These are phyloP conservation scores for Herminia tarsipennalis DNA, from an alignment of 2,888 invertebrate genomes.

Conservation along the genomic window DNA sequence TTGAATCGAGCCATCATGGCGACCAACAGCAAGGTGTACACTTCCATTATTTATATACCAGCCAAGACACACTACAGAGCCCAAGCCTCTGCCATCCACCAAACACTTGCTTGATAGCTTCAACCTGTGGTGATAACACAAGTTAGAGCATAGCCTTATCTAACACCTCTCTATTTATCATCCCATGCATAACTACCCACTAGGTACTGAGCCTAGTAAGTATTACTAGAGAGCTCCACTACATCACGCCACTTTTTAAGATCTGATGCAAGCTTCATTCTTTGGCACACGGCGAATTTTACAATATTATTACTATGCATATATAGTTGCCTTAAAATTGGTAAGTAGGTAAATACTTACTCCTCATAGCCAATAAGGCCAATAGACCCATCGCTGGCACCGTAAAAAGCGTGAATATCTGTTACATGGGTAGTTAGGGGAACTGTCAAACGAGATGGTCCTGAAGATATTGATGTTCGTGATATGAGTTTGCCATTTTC, in stretches of 20 bases:
- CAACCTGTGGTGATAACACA: too few species aligned
- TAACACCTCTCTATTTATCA: too few species aligned
- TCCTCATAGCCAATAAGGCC: constrained; percentile 89
- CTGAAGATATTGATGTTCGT: constrained; percentile 59
- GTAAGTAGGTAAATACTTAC: constrained; percentile 60
- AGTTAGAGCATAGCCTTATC: too few species aligned
- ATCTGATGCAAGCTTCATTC: too few species aligned
- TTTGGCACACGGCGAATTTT: too few species aligned
- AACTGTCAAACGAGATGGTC: constrained; percentile 68
- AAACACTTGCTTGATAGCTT: constrained; percentile 67
- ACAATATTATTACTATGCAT: too few species aligned
- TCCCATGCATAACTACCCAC: too few species aligned
- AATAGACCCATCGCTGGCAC: constrained; percentile 95
- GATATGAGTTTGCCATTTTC: constrained; percentile 89
- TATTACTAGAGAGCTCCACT: too few species aligned
- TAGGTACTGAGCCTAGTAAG: too few species aligned
- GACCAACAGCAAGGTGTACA: constrained; percentile 71
- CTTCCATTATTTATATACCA: constrained; percentile 65
- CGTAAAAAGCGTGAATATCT: constrained; percentile 91
- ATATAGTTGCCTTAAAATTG: not conserved
- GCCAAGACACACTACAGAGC: constrained; percentile 75
- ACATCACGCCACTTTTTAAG: too few species aligned
- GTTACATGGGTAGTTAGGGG: constrained; percentile 56
- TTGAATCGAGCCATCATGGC: constrained; percentile 80
- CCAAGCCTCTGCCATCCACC: constrained; percentile 74